These are phyloP conservation scores for Montipora efflorescens DNA, from an alignment of 64 coral and sea anemone genomes.

Conservation along the genomic window DNA sequence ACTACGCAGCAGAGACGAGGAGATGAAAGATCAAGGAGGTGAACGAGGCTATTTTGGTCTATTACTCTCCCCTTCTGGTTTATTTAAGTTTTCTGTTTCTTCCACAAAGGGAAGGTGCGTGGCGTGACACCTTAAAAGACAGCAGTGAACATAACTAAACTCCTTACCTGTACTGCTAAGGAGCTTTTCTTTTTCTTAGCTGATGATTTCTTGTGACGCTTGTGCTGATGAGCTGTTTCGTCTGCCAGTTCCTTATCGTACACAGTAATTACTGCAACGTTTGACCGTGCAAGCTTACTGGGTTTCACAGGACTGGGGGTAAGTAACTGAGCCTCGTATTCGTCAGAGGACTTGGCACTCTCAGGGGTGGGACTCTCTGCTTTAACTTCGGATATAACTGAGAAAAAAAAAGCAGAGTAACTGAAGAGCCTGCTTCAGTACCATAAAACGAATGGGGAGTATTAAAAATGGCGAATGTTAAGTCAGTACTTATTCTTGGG, in stretches of 20 bases:
- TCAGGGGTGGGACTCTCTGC: neutral
- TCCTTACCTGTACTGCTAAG: constrained; percentile 59
- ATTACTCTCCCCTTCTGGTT: no score
- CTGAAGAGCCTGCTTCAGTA: no score
- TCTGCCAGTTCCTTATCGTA: constrained; percentile 35
- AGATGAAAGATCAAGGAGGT: no score
- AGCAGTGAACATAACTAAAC: no score
- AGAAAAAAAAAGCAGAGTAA: neutral
- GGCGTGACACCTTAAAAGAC: no score
- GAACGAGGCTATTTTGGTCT: no score
- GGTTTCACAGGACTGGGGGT: constrained; percentile 21
- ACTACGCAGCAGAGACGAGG: no score
- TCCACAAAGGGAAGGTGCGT: no score
- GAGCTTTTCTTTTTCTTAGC: constrained; percentile 29
- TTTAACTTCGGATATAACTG: constrained; percentile 2
- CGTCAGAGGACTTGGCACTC: constrained; percentile 9
- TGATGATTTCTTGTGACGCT: constrained; percentile 40
- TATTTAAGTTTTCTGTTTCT: no score
- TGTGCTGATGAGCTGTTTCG: constrained; percentile 6
- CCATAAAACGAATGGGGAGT: no score
- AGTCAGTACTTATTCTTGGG: no score
- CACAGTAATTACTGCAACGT: constrained; percentile 74
- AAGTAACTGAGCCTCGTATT: neutral
- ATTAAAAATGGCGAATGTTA: no score
- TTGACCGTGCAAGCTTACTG: constrained; percentile 28